phyloP scores from a whole-genome alignment of 2,888 invertebrate genomes.

The Rhamnusium bicolor region DNA sequence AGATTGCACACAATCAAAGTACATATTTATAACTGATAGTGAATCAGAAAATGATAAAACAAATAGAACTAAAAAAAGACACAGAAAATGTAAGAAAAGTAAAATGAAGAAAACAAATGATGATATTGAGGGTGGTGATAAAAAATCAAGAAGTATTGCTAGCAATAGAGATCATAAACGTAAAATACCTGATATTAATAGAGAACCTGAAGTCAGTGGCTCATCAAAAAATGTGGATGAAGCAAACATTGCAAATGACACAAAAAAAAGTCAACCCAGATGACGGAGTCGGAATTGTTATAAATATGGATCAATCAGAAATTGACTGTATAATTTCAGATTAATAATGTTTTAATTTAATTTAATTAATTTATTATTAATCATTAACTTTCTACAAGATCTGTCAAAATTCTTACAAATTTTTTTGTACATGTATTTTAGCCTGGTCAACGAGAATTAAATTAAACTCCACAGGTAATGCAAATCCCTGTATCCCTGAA shows the following conservation, averaged over 20 bases:
- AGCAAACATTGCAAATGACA: neutral
- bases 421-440: no score
- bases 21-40: neutral
- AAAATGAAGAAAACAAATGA: neutral
- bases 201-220: neutral
- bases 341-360: constrained; percentile 29
- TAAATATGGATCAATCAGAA: constrained; percentile 59
- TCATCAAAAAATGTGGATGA: neutral
- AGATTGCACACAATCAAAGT: neutral
- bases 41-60: neutral
- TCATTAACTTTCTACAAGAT: no score
- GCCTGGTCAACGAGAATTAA: no score
- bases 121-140: neutral
- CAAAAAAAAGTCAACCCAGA: constrained; percentile 31
- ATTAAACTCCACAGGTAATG: no score
- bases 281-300: constrained; percentile 56
- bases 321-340: constrained; percentile 58
- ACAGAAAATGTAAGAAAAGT: neutral
- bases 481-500: no score
- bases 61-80: neutral
- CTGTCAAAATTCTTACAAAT: no score
- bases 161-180: neutral
- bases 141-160: neutral
- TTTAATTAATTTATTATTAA: no score
- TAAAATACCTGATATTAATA: neutral